Percentiles rank a stretch among this genome's conserved stretches.
These are phyloP conservation scores for Rhopalosiphum maidis DNA, from an alignment of 1,140 invertebrate genomes.

Conservation along the genomic window DNA sequence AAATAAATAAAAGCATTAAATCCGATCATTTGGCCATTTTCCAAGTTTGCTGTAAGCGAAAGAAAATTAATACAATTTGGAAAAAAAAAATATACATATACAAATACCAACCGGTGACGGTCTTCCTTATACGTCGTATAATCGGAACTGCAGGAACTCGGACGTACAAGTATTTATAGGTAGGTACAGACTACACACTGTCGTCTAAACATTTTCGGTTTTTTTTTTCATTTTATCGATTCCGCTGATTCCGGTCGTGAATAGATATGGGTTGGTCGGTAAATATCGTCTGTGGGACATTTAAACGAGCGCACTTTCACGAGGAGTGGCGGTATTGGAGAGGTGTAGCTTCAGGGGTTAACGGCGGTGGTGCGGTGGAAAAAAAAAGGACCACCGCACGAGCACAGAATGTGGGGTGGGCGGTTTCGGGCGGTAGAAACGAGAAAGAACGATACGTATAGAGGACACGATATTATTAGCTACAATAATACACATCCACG, in stretches of 20 bases:
- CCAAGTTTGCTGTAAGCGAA: background rate
- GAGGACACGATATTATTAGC: slow-evolving; percentile 52
- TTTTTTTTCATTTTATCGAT: slow-evolving; percentile 20
- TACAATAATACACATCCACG: slow-evolving; percentile 56
- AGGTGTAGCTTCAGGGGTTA: background rate
- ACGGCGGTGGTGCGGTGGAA: background rate
- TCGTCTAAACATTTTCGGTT: background rate
- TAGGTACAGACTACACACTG: slow-evolving; percentile 27
- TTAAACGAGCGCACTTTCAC: slow-evolving; percentile 7
- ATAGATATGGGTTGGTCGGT: slow-evolving; percentile 23
- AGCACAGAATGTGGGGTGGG: background rate
- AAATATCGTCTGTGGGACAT: slow-evolving; percentile 39
- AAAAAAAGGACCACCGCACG: background rate
- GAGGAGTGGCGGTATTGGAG: background rate
- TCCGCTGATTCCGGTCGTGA: slow-evolving; percentile 16
- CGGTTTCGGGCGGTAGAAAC: background rate
- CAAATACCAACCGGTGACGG: background rate
- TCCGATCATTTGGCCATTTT: background rate
- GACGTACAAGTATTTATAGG: background rate
- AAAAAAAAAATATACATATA: background rate
- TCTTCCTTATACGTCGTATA: background rate
- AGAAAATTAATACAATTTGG: slow-evolving; percentile 11
- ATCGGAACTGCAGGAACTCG: background rate
- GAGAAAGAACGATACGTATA: slow-evolving; percentile 8
- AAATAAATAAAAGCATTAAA: background rate